These are phyloP conservation scores for Trichopria drosophilae DNA, from an alignment of 2,888 invertebrate genomes.

Conservation along the genomic window DNA sequence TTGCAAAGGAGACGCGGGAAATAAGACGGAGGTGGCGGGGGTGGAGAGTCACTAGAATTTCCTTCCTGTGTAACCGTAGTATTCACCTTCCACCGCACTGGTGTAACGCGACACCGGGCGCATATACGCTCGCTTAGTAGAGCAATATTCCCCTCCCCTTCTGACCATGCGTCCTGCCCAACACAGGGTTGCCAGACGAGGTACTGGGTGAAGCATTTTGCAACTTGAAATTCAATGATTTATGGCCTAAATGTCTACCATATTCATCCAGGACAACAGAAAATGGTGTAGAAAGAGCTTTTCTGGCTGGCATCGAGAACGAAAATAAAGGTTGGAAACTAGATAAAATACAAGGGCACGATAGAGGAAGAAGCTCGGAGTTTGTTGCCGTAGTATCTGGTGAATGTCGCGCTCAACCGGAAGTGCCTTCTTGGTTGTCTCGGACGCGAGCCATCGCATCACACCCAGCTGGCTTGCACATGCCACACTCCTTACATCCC, in stretches of 20 bases:
- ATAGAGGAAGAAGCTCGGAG: constrained; percentile 22
- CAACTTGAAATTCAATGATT: no score
- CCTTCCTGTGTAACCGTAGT: constrained; percentile 58
- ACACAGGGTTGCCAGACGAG: no score
- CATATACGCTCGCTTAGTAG: constrained; percentile 12
- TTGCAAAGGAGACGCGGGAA: no score
- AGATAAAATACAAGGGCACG: constrained; percentile 4
- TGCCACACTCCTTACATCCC: constrained; percentile 38
- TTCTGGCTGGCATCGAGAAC: neutral
- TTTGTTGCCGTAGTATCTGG: constrained; percentile 47
- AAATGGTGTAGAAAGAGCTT: neutral
- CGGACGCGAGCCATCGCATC: constrained; percentile 34
- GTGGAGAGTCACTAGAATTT: constrained; percentile 56
- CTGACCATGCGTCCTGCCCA: no score
- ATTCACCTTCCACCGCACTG: constrained; percentile 43
- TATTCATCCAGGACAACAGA: neutral
- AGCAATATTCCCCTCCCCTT: constrained; percentile 8
- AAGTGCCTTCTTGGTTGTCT: constrained; percentile 51
- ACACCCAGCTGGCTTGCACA: constrained; percentile 51
- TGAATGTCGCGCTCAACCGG: constrained; percentile 50
- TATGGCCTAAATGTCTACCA: neutral
- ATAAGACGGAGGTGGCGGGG: no score
- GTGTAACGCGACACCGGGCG: constrained; percentile 50
- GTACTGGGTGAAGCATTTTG: no score
- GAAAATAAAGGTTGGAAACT: neutral